Evolutionary conservation across 2,888 invertebrate species (phyloP).

Genomic region (Amphiduros pacificus): DNA sequence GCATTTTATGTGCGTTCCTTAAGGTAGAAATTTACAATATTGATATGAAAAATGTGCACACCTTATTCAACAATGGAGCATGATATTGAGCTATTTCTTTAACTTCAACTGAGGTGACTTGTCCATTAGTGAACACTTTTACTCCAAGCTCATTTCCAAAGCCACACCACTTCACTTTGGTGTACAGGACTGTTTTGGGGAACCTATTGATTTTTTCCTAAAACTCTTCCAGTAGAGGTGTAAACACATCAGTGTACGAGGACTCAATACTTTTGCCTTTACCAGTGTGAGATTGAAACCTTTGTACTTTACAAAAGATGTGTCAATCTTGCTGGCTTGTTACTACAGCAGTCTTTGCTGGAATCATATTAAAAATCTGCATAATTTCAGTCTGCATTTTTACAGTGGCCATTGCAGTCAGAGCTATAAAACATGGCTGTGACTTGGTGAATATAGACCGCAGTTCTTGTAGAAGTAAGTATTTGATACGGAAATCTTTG

Average conservation of each 20-base stretch:
- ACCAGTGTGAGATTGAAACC: too few relatives aligned
- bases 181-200: slow-evolving; percentile 2
- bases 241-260: background rate
- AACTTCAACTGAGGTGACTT: background rate
- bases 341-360: too few relatives aligned
- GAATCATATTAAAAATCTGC: background rate
- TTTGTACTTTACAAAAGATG: too few relatives aligned
- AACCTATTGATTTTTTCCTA: background rate
- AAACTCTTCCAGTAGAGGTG: background rate
- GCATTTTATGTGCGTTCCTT: too few relatives aligned
- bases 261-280: background rate
- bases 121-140: background rate
- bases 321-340: too few relatives aligned
- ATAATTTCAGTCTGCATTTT: background rate
- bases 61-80: slow-evolving; percentile 2
- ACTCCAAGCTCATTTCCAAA: slow-evolving; percentile 7
- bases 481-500: slow-evolving; percentile 18
- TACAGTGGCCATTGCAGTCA: slow-evolving; percentile 31
- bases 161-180: slow-evolving; percentile 5
- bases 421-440: slow-evolving; percentile 19
- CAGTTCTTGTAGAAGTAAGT: slow-evolving; percentile 22
- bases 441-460: slow-evolving; percentile 13
- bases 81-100: slow-evolving; percentile 2
- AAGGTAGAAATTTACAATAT: too few relatives aligned
- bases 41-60: too few relatives aligned